Evolutionary conservation across 1,140 invertebrate genomes (phyloP).

Genomic region (Palaemon carinicauda): DNA sequence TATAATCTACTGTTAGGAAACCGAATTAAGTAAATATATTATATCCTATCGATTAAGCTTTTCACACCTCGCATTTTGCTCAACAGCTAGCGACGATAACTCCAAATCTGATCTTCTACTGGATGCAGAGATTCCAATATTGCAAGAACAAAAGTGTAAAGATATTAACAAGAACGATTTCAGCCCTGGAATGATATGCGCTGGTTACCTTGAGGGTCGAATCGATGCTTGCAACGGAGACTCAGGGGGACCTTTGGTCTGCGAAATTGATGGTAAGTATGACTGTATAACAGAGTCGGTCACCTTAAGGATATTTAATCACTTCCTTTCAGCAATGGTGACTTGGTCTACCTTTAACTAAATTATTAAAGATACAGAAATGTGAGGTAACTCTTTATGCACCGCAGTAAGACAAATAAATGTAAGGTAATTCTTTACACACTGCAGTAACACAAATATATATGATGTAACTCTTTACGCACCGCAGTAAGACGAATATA

Average conservation of each 20-base stretch:
- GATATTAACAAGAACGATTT: background rate
- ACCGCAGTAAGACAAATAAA: too few relatives aligned
- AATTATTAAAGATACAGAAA: background rate
- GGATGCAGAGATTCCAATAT: background rate
- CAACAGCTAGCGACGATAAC: too few relatives aligned
- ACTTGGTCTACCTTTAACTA: background rate
- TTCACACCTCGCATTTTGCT: too few relatives aligned
- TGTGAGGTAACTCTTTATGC: too few relatives aligned
- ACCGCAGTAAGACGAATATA: too few relatives aligned
- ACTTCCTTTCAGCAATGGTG: background rate
- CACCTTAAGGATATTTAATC: background rate
- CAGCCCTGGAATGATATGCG: slow-evolving; percentile 70
- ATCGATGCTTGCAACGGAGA: slow-evolving; percentile 72
- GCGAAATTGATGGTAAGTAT: slow-evolving; percentile 69
- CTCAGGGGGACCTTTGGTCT: slow-evolving; percentile 76
- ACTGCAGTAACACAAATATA: too few relatives aligned
- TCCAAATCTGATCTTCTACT: background rate
- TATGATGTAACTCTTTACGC: too few relatives aligned
- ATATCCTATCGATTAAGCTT: too few relatives aligned
- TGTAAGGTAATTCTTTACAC: too few relatives aligned
- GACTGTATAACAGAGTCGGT: too few relatives aligned
- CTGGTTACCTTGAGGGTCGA: slow-evolving; percentile 68
- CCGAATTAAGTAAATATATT: too few relatives aligned
- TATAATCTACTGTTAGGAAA: too few relatives aligned
- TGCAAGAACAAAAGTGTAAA: background rate